Conservation (phyloP, 2,797 vertebrate genomes). For the Microcaecilia unicolor region DNA sequence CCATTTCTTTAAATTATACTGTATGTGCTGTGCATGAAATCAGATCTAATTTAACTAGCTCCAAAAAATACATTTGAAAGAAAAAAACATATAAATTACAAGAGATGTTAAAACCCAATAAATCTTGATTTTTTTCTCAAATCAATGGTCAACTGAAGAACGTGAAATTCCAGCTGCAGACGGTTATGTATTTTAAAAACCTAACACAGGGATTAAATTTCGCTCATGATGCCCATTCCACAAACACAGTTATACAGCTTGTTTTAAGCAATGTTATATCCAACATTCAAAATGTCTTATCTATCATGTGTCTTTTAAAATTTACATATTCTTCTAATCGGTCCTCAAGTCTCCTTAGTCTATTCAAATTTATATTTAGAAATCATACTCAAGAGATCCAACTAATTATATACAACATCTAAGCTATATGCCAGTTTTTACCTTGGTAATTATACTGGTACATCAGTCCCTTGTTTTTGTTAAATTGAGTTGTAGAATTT, state of each 20-base stretch:
- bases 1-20: not conserved
- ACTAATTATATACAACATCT: too few relatives aligned
- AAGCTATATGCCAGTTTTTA: too few relatives aligned
- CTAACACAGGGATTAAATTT: not conserved
- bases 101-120: too few relatives aligned
- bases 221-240: not conserved
- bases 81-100: too few relatives aligned
- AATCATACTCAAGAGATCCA: too few relatives aligned
- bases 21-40: not conserved
- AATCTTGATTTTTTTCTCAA: not conserved
- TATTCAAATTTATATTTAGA: too few relatives aligned
- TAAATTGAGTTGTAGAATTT: too few relatives aligned
- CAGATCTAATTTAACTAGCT: not conserved
- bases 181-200: not conserved
- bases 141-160: not conserved
- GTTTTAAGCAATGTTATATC: not conserved
- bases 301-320: not conserved
- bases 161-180: slow-evolving; percentile 3
- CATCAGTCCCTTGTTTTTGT: too few relatives aligned
- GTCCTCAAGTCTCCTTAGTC: too few relatives aligned
- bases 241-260: not conserved
- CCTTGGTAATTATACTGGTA: too few relatives aligned
- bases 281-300: not conserved
- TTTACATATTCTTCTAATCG: too few relatives aligned
- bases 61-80: not conserved